These are phyloP conservation scores for Argopecten irradians DNA, from an alignment of 1,140 invertebrate species.

Conservation along the genomic window DNA sequence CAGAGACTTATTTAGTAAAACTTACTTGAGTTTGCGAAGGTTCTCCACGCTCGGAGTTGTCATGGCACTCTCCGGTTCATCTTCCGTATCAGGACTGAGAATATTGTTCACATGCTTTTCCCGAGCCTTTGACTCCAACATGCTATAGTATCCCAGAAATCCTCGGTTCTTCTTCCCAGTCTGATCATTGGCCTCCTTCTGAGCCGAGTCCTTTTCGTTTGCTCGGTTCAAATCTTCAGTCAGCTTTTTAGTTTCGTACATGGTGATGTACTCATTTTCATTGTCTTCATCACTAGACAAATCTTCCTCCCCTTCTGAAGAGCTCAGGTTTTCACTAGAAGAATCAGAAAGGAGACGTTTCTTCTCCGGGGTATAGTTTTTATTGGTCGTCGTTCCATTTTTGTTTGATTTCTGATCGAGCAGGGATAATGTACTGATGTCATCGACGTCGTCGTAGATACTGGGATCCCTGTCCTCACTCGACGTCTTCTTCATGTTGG, in stretches of 20 bases:
- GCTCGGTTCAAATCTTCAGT: constrained; percentile 39
- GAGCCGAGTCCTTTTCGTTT: constrained; percentile 34
- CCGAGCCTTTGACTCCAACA: constrained; percentile 65
- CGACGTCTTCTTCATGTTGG: constrained; percentile 40
- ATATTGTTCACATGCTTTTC: constrained; percentile 47
- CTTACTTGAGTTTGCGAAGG: constrained; percentile 34
- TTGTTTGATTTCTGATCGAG: constrained; percentile 24
- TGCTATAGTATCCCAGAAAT: constrained; percentile 68
- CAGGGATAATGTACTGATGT: constrained; percentile 40
- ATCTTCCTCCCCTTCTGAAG: constrained; percentile 50
- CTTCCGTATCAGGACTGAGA: constrained; percentile 38
- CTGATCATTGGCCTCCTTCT: neutral
- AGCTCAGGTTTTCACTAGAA: constrained; percentile 44
- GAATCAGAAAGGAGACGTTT: constrained; percentile 34
- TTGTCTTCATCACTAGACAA: constrained; percentile 50
- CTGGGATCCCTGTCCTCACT: constrained; percentile 41
- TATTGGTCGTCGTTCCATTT: constrained; percentile 42
- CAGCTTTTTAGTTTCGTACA: constrained; percentile 44
- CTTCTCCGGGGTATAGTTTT: constrained; percentile 37
- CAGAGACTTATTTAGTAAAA: constrained; percentile 26
- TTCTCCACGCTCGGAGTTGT: constrained; percentile 19
- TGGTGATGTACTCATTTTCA: constrained; percentile 37
- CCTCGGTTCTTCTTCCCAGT: constrained; percentile 53
- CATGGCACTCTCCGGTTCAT: constrained; percentile 29
- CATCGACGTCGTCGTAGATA: constrained; percentile 53